Evolutionary conservation across 2,888 invertebrate genomes (phyloP), one percentile per base, ranked within the genome.

Genomic region (Podotricha telesiphe): DNA sequence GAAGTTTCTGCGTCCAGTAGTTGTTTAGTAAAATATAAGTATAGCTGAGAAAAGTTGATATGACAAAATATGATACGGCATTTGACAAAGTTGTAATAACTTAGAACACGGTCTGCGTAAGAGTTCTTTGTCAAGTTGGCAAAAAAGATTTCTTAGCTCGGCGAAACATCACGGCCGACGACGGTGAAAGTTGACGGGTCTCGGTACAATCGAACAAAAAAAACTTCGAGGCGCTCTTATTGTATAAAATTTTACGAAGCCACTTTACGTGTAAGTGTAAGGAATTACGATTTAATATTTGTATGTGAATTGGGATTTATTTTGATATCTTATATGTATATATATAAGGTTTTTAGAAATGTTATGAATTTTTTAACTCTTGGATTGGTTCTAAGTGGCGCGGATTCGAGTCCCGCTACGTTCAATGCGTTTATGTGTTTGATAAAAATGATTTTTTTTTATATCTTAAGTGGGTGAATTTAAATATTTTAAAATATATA

Each of bases 31-130:
- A 67, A 71, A 61, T 42, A 56, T 47, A 51, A 66, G 63, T 22
- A n/a, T n/a, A 42, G 34, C 45, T 65, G 15, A 66, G 42, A 68
- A 64, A 70, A 70, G 59, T 71, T 28, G 67, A 65, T 56, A 69
- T 70, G 70, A 73, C 68, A 73, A 73, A 73, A 74, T 74, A 74
- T 70, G 69, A 72, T 63, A 74, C 70, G 68, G 68, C 64, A 71
- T 61, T 70, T 69, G 51, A 59, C 55, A 51, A 69, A 74, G 64
- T 74, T 70, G 72, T 74, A 74, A 74, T 69, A 74, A 73, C 72
- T 71, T 70, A 69, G 67, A 74, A 73, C 71, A 73, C 58, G 72
- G 73, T 67, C 66, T 67, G 65, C 68, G 70, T 69, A 28, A 70
- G 72, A 61, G 67, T 71, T 71, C 71, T 74, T 71, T 73, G 72